Evolutionary conservation across 2,888 invertebrate species (phyloP).

Genomic region (Tachina lurida): DNA sequence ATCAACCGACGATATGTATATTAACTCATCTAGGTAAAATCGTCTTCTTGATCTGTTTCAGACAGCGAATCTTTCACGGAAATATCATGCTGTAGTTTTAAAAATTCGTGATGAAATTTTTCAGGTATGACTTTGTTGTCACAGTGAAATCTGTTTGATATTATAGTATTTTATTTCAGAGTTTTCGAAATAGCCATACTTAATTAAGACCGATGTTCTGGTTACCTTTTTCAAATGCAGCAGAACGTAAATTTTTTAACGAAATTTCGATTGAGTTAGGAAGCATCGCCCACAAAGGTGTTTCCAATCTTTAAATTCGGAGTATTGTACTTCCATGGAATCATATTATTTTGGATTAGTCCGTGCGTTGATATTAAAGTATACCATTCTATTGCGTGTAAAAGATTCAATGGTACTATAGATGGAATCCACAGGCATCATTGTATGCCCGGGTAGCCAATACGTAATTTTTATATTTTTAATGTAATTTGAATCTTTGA

Average conservation of each 20-base stretch:
- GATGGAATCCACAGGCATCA: slow-evolving; percentile 60
- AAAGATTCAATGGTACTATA: slow-evolving; percentile 57
- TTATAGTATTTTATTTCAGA: background rate
- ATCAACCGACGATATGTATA: too few species aligned
- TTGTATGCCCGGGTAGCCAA: slow-evolving; percentile 43
- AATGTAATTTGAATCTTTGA: slow-evolving; percentile 33
- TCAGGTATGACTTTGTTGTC: background rate
- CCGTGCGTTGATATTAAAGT: slow-evolving; percentile 45
- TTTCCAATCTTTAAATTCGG: slow-evolving; percentile 59
- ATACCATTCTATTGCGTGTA: slow-evolving; percentile 43
- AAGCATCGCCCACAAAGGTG: slow-evolving; percentile 22
- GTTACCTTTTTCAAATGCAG: slow-evolving; percentile 36
- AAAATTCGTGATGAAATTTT: too few species aligned
- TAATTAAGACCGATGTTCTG: slow-evolving; percentile 44
- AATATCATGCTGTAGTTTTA: too few species aligned
- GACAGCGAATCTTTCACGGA: too few species aligned
- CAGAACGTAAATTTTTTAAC: slow-evolving; percentile 46
- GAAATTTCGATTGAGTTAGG: slow-evolving; percentile 46
- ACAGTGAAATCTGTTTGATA: background rate
- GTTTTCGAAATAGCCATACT: slow-evolving; percentile 37
- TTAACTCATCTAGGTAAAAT: too few species aligned
- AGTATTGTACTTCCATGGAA: slow-evolving; percentile 38
- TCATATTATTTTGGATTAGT: slow-evolving; percentile 6
- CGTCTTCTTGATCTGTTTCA: too few species aligned
- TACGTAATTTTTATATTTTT: slow-evolving; percentile 13